Evolutionary conservation across 1,140 invertebrate genomes (phyloP).

Genomic region (Anastatus disparis): DNA sequence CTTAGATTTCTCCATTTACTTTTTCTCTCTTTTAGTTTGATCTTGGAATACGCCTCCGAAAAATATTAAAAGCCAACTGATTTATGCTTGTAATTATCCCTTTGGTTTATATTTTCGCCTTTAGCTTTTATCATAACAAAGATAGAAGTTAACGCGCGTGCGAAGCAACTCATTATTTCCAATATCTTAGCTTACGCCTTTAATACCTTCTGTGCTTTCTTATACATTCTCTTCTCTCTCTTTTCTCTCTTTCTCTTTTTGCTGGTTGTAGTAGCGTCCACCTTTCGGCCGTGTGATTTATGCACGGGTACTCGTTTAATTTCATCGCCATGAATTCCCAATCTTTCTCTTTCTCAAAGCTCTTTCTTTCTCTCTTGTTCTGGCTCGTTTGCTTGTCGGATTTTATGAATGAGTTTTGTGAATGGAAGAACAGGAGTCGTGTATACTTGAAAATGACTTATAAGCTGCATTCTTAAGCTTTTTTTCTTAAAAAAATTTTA

Average conservation of each 20-base stretch:
- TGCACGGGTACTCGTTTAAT: constrained; percentile 39
- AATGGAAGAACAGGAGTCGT: constrained; percentile 23
- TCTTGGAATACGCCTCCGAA: constrained; percentile 64
- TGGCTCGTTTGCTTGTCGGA: constrained; percentile 18
- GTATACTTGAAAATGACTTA: too few species aligned
- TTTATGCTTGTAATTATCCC: constrained; percentile 68
- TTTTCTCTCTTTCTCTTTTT: too few species aligned
- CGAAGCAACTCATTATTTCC: constrained; percentile 40
- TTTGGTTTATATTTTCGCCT: constrained; percentile 64
- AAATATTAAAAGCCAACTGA: constrained; percentile 65
- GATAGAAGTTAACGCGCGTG: neutral
- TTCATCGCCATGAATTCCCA: constrained; percentile 19
- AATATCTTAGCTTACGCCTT: neutral
- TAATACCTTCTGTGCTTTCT: constrained; percentile 25
- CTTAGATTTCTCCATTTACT: too few species aligned
- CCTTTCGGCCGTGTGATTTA: constrained; percentile 35
- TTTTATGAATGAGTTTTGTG: constrained; percentile 34
- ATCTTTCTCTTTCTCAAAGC: neutral
- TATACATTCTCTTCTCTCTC: too few species aligned
- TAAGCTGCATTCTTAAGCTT: too few species aligned
- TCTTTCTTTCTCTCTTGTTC: neutral
- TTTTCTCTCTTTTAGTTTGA: too few species aligned
- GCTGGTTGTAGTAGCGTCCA: constrained; percentile 21
- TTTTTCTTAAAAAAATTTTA: too few species aligned
- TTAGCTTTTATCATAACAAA: constrained; percentile 29